These are phyloP conservation scores for Microcebus tavaratra DNA, from an alignment of 2,113 vertebrate genomes.

Conservation along the genomic window DNA sequence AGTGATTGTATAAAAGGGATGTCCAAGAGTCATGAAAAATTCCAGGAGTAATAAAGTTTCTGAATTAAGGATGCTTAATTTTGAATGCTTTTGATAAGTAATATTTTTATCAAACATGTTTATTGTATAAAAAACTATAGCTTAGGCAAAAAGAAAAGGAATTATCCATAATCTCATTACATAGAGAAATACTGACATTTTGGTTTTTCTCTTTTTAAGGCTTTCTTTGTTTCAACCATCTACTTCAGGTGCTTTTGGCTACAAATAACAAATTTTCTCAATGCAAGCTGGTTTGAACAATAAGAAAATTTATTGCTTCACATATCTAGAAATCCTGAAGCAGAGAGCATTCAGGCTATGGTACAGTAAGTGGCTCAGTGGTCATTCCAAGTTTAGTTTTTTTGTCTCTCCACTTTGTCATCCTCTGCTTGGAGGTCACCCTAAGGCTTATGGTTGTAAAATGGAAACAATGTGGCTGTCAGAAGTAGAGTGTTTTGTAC, in stretches of 20 bases:
- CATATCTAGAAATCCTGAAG: background rate
- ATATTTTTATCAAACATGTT: background rate
- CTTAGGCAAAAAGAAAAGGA: background rate
- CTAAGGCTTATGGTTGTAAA: background rate
- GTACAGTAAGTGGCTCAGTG: background rate
- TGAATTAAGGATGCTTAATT: background rate
- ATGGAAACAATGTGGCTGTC: background rate
- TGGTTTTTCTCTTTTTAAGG: background rate
- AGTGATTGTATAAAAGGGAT: background rate
- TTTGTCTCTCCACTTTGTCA: background rate
- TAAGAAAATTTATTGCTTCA: background rate
- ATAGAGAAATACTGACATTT: background rate
- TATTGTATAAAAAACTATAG: background rate
- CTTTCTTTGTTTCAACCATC: background rate
- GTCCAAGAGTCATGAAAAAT: background rate
- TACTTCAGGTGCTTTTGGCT: background rate
- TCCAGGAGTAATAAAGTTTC: background rate
- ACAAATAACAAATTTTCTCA: background rate
- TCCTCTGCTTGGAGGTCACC: too few relatives aligned
- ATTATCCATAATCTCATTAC: background rate
- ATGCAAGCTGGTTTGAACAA: too few relatives aligned
- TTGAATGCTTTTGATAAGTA: background rate
- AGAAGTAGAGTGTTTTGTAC: background rate
- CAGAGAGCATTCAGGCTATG: background rate
- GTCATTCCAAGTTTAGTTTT: background rate